These are phyloP conservation scores for Eurosta solidaginis DNA, from an alignment of 1,140 invertebrate species.

Conservation along the genomic window DNA sequence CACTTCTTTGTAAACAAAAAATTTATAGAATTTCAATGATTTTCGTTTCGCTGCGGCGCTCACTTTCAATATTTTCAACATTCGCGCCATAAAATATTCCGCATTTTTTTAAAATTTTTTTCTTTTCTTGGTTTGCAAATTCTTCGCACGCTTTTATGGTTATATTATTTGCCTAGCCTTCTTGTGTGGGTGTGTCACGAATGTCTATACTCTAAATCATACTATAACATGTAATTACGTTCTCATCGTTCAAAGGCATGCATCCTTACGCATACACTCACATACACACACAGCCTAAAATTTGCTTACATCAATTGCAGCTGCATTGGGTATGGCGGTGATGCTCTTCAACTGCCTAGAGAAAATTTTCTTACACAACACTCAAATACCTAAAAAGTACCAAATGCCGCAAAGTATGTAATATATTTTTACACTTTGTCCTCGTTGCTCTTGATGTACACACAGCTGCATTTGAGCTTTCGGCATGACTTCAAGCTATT, in stretches of 20 bases:
- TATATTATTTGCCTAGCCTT: background rate
- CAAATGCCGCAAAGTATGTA: conserved; percentile 16
- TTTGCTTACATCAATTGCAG: background rate
- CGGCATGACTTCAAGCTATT: background rate
- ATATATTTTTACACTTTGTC: background rate
- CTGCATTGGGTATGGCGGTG: background rate
- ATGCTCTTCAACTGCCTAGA: background rate
- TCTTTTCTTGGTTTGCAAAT: background rate
- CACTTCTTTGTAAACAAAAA: background rate
- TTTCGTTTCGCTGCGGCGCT: background rate
- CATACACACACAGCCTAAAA: background rate
- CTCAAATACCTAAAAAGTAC: background rate
- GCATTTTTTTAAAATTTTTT: background rate
- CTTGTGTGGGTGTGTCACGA: background rate
- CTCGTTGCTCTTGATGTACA: conserved; percentile 12
- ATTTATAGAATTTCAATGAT: conserved; percentile 2
- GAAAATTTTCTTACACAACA: background rate
- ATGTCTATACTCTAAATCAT: background rate
- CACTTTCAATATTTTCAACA: background rate
- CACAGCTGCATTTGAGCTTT: background rate
- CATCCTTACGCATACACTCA: background rate
- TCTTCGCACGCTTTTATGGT: background rate
- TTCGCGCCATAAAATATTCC: no score
- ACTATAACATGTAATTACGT: background rate
- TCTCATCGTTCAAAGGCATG: conserved; percentile 1